Evolutionary conservation across 2,113 vertebrate species (phyloP).

Genomic region (Potamarius usumacintae): DNA sequence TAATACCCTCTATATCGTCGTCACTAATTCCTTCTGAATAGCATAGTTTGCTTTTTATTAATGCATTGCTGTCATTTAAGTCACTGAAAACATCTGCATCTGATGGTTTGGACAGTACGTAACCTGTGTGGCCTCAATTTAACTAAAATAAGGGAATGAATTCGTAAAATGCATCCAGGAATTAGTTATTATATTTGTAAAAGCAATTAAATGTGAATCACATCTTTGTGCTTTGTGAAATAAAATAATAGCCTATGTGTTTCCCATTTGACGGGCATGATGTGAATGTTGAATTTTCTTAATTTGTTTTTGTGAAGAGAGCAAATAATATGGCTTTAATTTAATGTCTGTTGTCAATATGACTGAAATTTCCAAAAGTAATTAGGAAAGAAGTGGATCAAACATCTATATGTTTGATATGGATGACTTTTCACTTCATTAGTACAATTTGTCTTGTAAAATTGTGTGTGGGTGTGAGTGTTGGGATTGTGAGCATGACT

Average conservation of each 20-base stretch:
- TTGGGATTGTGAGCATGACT: slow-evolving; percentile 51
- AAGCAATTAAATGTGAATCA: not conserved
- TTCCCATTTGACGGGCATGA: not conserved
- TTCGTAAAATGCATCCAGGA: too few species aligned
- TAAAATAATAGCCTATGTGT: not conserved
- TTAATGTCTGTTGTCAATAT: slow-evolving; percentile 3
- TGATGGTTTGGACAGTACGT: too few species aligned
- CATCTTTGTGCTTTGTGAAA: not conserved
- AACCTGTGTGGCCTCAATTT: too few species aligned
- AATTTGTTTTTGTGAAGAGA: slow-evolving; percentile 20
- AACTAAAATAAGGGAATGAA: too few species aligned
- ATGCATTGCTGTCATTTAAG: too few species aligned
- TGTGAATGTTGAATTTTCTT: slow-evolving; percentile 29
- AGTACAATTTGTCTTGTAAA: not conserved
- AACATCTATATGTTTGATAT: not conserved
- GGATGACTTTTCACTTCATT: not conserved
- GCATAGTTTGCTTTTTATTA: too few species aligned
- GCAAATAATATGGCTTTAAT: not conserved
- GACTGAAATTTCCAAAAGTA: slow-evolving; percentile 7
- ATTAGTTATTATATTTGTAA: not conserved
- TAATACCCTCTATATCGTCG: too few species aligned
- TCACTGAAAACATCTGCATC: too few species aligned
- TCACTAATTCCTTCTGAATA: too few species aligned
- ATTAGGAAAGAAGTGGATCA: slow-evolving; percentile 2
- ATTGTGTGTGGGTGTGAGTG: not conserved